These are phyloP conservation scores for Leptopilina drosophilae DNA, from an alignment of 2,888 invertebrate species.

Conservation along the genomic window DNA sequence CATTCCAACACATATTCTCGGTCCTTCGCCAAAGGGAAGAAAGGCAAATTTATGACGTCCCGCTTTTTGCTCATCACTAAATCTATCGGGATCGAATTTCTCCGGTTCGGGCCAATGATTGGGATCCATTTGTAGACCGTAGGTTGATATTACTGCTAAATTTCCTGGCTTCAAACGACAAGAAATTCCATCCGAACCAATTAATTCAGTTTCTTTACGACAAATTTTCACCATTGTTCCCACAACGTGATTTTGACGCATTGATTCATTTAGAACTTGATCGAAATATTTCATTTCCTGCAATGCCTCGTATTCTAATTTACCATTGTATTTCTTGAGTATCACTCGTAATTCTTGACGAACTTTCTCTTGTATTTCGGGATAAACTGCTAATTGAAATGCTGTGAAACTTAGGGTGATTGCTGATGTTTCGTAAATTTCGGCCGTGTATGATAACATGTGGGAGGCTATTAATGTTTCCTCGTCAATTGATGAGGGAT, in stretches of 20 bases:
- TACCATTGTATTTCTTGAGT: constrained; percentile 69
- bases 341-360: constrained; percentile 75
- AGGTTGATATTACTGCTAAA: constrained; percentile 53
- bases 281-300: constrained; percentile 79
- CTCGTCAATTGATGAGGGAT: constrained; percentile 51
- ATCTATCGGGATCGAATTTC: constrained; percentile 66
- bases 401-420: constrained; percentile 76
- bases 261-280: constrained; percentile 74
- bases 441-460: constrained; percentile 79
- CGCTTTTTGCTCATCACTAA: constrained; percentile 54
- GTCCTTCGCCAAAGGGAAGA: constrained; percentile 69
- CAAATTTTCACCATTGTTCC: constrained; percentile 58
- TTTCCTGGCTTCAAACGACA: constrained; percentile 58
- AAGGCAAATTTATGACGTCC: constrained; percentile 57
- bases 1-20: constrained; percentile 67
- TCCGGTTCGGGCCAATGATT: constrained; percentile 63
- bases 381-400: constrained; percentile 77
- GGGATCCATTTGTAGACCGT: constrained; percentile 59
- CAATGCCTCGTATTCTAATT: constrained; percentile 77
- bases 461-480: constrained; percentile 77
- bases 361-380: constrained; percentile 77
- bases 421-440: constrained; percentile 79
- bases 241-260: constrained; percentile 54
- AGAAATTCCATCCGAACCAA: constrained; percentile 63
- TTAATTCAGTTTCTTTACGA: constrained; percentile 55